Conservation (phyloP, 2,888 invertebrate species). For the Acanthacorydalis orientalis region DNA sequence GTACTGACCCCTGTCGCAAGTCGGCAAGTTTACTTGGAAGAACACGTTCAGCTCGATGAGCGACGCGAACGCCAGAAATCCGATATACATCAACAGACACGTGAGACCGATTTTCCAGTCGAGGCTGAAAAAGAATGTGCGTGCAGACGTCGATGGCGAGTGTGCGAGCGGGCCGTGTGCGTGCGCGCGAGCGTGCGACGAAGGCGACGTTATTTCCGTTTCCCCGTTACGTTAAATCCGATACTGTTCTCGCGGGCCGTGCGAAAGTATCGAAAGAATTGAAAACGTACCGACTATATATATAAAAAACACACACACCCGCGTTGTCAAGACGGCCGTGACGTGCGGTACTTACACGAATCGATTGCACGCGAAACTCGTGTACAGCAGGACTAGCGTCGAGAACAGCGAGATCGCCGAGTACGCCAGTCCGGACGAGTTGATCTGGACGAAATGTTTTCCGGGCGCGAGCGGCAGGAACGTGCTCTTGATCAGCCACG, state of each 20-base stretch:
- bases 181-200: no score
- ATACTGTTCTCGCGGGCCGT: no score
- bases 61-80: slow-evolving; percentile 50
- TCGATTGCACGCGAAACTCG: slow-evolving; percentile 44
- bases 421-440: slow-evolving; percentile 60
- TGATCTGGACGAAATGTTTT: slow-evolving; percentile 46
- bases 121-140: slow-evolving; percentile 32
- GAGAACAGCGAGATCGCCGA: slow-evolving; percentile 57
- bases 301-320: not conserved
- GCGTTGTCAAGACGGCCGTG: not conserved
- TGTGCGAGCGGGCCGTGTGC: no score
- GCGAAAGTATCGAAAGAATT: no score
- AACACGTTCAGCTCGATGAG: slow-evolving; percentile 63
- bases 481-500: slow-evolving; percentile 57
- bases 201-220: no score
- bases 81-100: slow-evolving; percentile 46
- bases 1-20: slow-evolving; percentile 33
- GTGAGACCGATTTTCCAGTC: slow-evolving; percentile 52
- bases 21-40: slow-evolving; percentile 53
- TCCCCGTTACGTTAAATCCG: no score
- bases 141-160: no score
- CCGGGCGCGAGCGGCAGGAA: slow-evolving; percentile 40
- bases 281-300: no score
- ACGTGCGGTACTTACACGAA: slow-evolving; percentile 29
- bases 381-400: slow-evolving; percentile 51